phyloP scores from a whole-genome alignment of 1,140 invertebrate genomes.

The Adoxophyes honmai region DNA sequence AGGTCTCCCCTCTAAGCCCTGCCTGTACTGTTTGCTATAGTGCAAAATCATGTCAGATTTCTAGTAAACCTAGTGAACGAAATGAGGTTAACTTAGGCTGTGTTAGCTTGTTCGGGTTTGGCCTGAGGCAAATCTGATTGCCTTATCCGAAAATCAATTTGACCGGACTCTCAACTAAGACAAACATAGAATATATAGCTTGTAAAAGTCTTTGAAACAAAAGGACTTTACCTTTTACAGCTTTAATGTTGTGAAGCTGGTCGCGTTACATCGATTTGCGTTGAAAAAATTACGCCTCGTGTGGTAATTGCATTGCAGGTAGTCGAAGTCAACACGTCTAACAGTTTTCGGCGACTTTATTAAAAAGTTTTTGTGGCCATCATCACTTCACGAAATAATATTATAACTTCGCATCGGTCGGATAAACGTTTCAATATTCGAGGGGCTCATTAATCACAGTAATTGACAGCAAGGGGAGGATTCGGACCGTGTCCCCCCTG shows the following conservation, averaged over 20 bases:
- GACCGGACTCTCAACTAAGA: background rate
- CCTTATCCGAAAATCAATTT: slow-evolving; percentile 13
- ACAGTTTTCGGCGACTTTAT: slow-evolving; percentile 37
- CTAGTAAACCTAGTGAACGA: slow-evolving; percentile 14
- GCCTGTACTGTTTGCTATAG: slow-evolving; percentile 7
- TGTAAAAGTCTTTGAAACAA: too few relatives aligned
- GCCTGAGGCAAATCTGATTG: slow-evolving; percentile 7
- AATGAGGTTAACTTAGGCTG: slow-evolving; percentile 9
- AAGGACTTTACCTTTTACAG: too few relatives aligned
- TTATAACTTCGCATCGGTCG: slow-evolving; percentile 63
- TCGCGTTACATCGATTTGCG: too few relatives aligned
- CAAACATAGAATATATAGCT: background rate
- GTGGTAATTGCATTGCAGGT: too few relatives aligned
- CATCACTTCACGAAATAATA: slow-evolving; percentile 54
- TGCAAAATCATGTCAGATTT: slow-evolving; percentile 14
- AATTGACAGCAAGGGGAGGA: slow-evolving; percentile 66
- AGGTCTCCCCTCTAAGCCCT: background rate
- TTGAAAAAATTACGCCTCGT: too few relatives aligned
- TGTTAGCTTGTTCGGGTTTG: slow-evolving; percentile 7
- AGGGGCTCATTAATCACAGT: slow-evolving; percentile 69
- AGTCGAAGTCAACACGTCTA: too few relatives aligned
- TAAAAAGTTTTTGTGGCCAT: slow-evolving; percentile 54
- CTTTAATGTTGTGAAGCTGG: too few relatives aligned
- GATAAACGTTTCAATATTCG: slow-evolving; percentile 73
- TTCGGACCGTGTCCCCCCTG: slow-evolving; percentile 41